Conservation (phyloP, 1,140 invertebrate genomes). For the Diabrotica virgifera region DNA sequence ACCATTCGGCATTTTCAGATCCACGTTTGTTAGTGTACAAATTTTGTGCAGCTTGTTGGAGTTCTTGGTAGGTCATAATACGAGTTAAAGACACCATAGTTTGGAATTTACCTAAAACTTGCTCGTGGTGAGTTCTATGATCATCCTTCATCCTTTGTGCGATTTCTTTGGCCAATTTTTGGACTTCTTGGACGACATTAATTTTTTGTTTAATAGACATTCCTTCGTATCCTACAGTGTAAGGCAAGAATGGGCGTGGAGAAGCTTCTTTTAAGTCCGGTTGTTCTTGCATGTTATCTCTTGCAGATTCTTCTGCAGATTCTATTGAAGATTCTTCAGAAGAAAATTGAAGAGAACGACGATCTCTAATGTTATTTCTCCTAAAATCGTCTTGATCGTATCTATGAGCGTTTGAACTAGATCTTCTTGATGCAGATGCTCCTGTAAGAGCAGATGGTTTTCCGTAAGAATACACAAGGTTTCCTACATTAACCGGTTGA, state of each 20-base stretch:
- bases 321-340: neutral
- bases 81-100: conserved; percentile 57
- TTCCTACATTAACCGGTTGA: conserved; percentile 50
- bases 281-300: conserved; percentile 27
- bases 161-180: conserved; percentile 56
- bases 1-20: conserved; percentile 51
- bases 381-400: neutral
- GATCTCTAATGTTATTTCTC: neutral
- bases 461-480: conserved; percentile 57
- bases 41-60: conserved; percentile 40
- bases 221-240: conserved; percentile 54
- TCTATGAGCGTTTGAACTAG: neutral
- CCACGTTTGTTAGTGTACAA: conserved; percentile 50
- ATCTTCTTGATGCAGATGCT: neutral
- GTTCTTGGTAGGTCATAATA: conserved; percentile 54
- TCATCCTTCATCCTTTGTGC: conserved; percentile 52
- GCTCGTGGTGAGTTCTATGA: conserved; percentile 51
- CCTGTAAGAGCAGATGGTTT: conserved; percentile 34
- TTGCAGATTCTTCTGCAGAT: conserved; percentile 21
- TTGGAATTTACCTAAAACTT: conserved; percentile 60
- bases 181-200: conserved; percentile 44
- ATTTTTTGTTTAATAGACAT: conserved; percentile 45
- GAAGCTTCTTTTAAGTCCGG: conserved; percentile 50
- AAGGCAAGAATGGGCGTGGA: conserved; percentile 51
- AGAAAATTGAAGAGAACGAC: conserved; percentile 2